Percentiles rank a stretch among this genome's conserved stretches.
These are phyloP conservation scores for Calidris pugnax DNA, from an alignment of 2,113 vertebrate genomes.

Conservation along the genomic window DNA sequence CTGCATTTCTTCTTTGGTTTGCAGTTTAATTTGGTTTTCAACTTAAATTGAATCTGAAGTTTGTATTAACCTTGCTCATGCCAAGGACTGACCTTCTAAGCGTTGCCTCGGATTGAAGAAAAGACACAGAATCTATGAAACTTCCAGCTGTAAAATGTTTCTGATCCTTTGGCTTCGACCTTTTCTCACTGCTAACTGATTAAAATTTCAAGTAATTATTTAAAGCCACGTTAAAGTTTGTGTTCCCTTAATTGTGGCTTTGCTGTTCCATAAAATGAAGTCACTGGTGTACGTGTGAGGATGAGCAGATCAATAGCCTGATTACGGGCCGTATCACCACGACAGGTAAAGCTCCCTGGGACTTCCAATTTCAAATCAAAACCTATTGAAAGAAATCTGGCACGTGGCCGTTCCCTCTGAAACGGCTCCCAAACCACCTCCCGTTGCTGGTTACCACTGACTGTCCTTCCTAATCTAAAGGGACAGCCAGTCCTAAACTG, in stretches of 20 bases:
- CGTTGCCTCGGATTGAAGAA: neutral
- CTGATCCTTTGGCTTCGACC: neutral
- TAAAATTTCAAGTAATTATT: neutral
- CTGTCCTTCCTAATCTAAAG: neutral
- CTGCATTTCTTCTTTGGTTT: neutral
- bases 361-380: neutral
- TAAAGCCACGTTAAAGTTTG: neutral
- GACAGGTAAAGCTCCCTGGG: neutral
- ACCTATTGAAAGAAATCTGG: constrained; percentile 2
- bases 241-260: neutral
- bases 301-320: neutral
- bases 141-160: neutral
- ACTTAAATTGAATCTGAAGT: neutral
- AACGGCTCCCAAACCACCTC: neutral
- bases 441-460: neutral
- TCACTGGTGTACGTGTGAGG: accelerated
- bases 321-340: neutral
- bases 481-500: neutral
- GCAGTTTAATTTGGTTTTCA: neutral
- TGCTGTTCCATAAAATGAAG: neutral
- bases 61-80: neutral
- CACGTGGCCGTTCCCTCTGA: neutral
- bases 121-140: neutral
- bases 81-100: neutral
- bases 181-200: neutral